Evolutionary conservation across 2,888 invertebrate species (phyloP).

Genomic region (Ophonus ardosiacus): DNA sequence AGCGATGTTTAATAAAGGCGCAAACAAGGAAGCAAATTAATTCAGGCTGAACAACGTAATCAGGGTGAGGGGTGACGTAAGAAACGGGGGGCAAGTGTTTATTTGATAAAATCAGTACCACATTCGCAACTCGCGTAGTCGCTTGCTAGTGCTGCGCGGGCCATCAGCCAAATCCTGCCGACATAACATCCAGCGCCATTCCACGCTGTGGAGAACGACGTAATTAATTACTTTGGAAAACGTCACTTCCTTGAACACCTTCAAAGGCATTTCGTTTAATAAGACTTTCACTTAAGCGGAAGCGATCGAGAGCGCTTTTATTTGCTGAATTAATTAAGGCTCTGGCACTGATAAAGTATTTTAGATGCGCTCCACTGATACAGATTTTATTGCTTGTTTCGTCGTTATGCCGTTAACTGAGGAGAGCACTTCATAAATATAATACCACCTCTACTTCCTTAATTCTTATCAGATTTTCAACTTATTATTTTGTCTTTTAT

Average conservation of each 20-base stretch:
- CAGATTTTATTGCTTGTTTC: slow-evolving; percentile 54
- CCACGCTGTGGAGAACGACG: slow-evolving; percentile 23
- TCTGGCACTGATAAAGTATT: slow-evolving; percentile 63
- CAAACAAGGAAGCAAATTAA: slow-evolving; percentile 36
- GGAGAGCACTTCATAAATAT: slow-evolving; percentile 27
- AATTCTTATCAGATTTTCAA: slow-evolving; percentile 3
- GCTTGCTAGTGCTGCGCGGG: not conserved
- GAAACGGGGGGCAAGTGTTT: slow-evolving; percentile 13
- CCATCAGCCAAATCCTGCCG: slow-evolving; percentile 33
- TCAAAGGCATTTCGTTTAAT: slow-evolving; percentile 64
- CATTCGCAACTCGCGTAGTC: not conserved
- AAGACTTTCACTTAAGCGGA: slow-evolving; percentile 60
- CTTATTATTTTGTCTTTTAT: slow-evolving; percentile 25
- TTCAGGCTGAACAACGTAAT: slow-evolving; percentile 24
- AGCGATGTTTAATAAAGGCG: slow-evolving; percentile 23
- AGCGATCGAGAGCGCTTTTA: slow-evolving; percentile 59
- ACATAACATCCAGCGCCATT: not conserved
- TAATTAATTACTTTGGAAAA: slow-evolving; percentile 62
- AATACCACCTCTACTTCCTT: not conserved
- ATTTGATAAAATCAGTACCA: slow-evolving; percentile 41
- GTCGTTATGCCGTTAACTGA: not conserved
- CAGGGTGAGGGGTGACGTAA: slow-evolving; percentile 1
- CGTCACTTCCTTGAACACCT: slow-evolving; percentile 63
- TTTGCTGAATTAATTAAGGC: slow-evolving; percentile 62
- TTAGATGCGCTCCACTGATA: slow-evolving; percentile 60